These are phyloP conservation scores for Stigmatopora argus DNA, from an alignment of 2,113 vertebrate genomes.

Conservation along the genomic window DNA sequence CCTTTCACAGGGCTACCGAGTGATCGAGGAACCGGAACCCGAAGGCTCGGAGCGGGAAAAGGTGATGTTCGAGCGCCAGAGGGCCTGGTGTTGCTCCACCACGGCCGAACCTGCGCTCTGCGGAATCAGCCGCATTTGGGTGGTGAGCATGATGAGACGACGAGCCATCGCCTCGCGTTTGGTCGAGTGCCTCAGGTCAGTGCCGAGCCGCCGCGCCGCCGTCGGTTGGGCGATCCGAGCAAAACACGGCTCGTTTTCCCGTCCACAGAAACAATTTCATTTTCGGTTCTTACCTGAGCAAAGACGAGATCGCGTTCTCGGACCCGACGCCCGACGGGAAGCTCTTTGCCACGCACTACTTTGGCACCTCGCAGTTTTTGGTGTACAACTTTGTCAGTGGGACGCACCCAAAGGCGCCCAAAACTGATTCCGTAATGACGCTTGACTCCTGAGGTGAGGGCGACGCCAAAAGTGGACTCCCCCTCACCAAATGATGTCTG, in stretches of 20 bases:
- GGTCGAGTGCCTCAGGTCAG: slow-evolving; percentile 93
- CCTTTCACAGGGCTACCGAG: slow-evolving; percentile 82
- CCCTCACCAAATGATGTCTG: slow-evolving; percentile 17
- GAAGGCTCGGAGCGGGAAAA: slow-evolving; percentile 87
- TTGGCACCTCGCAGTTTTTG: slow-evolving; percentile 91
- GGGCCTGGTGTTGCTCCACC: slow-evolving; percentile 96
- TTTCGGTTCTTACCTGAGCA: slow-evolving; percentile 92
- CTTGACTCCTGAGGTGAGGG: slow-evolving; percentile 8
- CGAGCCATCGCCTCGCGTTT: slow-evolving; percentile 91
- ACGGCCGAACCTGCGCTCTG: slow-evolving; percentile 90
- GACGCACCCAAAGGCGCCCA: slow-evolving; percentile 43
- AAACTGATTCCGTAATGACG: slow-evolving; percentile 46
- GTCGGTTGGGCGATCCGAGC: neutral
- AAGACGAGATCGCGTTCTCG: slow-evolving; percentile 97
- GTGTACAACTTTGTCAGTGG: slow-evolving; percentile 98
- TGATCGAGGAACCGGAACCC: slow-evolving; percentile 87
- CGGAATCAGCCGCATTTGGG: slow-evolving; percentile 98
- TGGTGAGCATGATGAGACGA: slow-evolving; percentile 94
- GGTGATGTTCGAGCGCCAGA: slow-evolving; percentile 90
- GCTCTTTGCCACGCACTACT: slow-evolving; percentile 93
- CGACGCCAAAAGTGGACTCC: slow-evolving; percentile 18
- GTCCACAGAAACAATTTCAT: slow-evolving; percentile 90
- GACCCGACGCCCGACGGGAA: slow-evolving; percentile 98
- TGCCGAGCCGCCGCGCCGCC: accelerated
- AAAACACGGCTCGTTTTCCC: neutral